These are phyloP conservation scores for Maconellicoccus hirsutus DNA, from an alignment of 1,140 invertebrate species.

Conservation along the genomic window DNA sequence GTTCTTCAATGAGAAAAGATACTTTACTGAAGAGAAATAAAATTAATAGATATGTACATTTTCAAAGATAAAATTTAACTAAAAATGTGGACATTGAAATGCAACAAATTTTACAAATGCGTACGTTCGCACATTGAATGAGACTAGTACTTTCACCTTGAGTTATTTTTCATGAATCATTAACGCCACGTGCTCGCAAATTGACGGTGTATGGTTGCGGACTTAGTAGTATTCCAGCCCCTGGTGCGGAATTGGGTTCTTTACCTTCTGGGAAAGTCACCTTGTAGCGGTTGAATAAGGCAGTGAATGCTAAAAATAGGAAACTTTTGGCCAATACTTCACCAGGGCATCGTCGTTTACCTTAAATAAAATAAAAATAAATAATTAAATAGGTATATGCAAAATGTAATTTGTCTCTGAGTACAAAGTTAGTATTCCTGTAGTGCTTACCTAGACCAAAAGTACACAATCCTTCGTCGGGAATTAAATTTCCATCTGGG, in stretches of 20 bases:
- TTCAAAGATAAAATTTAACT: too few relatives aligned
- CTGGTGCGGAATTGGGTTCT: not conserved
- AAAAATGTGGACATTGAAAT: too few relatives aligned
- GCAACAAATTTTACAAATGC: too few relatives aligned
- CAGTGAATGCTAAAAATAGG: not conserved
- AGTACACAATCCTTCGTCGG: slow-evolving; percentile 44
- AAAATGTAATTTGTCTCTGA: not conserved
- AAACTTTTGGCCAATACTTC: slow-evolving; percentile 8
- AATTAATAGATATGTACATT: too few relatives aligned
- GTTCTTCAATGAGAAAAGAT: too few relatives aligned
- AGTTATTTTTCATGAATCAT: not conserved
- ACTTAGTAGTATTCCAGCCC: not conserved
- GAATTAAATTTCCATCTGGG: slow-evolving; percentile 37
- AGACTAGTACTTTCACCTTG: slow-evolving; percentile 2
- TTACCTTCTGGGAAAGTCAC: not conserved
- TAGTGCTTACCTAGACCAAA: slow-evolving; percentile 52
- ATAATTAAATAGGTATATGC: not conserved
- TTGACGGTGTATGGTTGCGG: not conserved
- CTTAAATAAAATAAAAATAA: not conserved
- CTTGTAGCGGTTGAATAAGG: not conserved
- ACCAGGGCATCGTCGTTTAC: slow-evolving; percentile 10
- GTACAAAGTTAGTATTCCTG: not conserved
- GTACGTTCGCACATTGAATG: not conserved
- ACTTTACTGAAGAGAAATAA: too few relatives aligned
- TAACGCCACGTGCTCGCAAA: not conserved